phyloP scores from a whole-genome alignment of 2,113 vertebrate genomes.

The Colaptes auratus region DNA sequence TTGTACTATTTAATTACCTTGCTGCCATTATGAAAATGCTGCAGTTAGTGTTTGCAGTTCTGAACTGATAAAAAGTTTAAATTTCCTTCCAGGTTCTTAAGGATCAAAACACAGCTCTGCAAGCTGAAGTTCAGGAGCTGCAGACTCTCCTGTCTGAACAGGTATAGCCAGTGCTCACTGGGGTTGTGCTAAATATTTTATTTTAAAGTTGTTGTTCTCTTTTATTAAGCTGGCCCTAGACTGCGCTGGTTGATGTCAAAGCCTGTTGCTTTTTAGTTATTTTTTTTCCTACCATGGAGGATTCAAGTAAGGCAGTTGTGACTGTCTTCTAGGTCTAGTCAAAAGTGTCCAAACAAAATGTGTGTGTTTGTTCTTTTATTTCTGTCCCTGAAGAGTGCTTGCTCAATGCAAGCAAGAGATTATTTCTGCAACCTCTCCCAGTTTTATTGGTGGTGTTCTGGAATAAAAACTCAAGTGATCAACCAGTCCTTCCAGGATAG shows the following conservation, averaged over 20 bases:
- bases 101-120: conserved; percentile 76
- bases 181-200: neutral
- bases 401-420: neutral
- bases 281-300: neutral
- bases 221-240: neutral
- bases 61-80: neutral
- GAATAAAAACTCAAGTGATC: neutral
- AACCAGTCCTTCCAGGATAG: neutral
- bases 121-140: conserved; percentile 78
- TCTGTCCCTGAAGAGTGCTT: neutral
- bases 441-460: neutral
- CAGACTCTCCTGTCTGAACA: conserved; percentile 76
- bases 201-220: neutral
- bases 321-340: neutral
- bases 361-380: neutral
- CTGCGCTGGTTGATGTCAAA: neutral
- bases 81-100: conserved; percentile 73
- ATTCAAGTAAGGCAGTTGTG: neutral
- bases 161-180: conserved; percentile 55
- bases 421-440: neutral
- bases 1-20: neutral
- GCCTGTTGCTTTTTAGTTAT: neutral
- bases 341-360: neutral
- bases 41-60: neutral
- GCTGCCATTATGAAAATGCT: neutral